phyloP scores from a whole-genome alignment of 2,888 invertebrate genomes.

The Eudasyphora cyanicolor region DNA sequence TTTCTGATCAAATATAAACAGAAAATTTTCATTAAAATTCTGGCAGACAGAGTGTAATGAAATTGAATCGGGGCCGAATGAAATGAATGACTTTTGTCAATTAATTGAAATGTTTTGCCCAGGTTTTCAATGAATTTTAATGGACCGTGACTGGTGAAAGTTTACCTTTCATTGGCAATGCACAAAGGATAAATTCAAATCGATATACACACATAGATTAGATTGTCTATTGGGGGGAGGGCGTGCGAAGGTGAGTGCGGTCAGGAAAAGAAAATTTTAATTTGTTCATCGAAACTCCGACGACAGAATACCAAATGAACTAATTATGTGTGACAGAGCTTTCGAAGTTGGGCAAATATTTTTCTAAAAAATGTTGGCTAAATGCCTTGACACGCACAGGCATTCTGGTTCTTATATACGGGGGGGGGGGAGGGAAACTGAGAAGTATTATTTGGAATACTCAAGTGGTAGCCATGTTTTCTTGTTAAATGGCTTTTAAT shows the following conservation, averaged over 20 bases:
- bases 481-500: too few species aligned
- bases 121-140: conserved; percentile 20
- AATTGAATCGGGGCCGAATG: neutral
- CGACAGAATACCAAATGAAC: neutral
- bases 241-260: neutral
- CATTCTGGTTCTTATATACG: too few species aligned
- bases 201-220: neutral
- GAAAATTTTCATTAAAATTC: conserved; percentile 2
- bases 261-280: neutral
- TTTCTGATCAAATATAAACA: neutral
- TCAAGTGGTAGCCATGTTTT: too few species aligned
- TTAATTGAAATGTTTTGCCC: conserved; percentile 28
- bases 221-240: too few species aligned
- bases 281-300: neutral
- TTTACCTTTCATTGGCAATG: neutral
- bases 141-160: neutral
- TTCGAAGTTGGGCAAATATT: neutral
- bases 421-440: too few species aligned
- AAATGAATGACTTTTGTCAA: conserved; percentile 4
- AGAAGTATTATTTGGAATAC: too few species aligned
- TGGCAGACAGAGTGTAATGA: neutral
- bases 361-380: too few species aligned
- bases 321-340: neutral
- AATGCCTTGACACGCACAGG: too few species aligned
- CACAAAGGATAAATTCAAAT: conserved; percentile 17